These are phyloP conservation scores for Rhinopomastus cyanomelas DNA, from an alignment of 2,113 vertebrate species.

Conservation along the genomic window DNA sequence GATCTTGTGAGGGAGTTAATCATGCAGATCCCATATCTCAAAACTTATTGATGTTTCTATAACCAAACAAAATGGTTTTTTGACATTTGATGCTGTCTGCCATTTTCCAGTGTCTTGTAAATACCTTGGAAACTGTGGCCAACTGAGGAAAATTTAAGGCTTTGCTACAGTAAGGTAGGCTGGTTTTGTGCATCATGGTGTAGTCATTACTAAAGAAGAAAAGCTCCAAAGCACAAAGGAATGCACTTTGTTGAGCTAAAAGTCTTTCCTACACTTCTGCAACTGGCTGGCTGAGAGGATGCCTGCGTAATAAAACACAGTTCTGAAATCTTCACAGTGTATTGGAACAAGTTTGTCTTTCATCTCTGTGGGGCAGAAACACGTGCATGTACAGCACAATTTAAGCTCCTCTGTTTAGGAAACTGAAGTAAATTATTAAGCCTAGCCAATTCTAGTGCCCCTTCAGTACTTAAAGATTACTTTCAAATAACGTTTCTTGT, in stretches of 20 bases:
- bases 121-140: not conserved
- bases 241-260: not conserved
- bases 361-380: not conserved
- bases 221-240: not conserved
- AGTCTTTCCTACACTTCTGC: not conserved
- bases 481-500: not conserved
- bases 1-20: not conserved
- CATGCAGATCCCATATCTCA: not conserved
- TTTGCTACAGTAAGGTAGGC: not conserved
- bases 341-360: not conserved
- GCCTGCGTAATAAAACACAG: not conserved
- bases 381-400: not conserved
- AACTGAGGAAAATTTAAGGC: not conserved
- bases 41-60: not conserved
- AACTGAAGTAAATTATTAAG: not conserved
- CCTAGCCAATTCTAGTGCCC: not conserved
- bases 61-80: not conserved
- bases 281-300: not conserved
- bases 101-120: not conserved
- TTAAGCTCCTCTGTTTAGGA: not conserved
- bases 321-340: not conserved
- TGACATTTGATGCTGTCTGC: not conserved
- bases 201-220: not conserved
- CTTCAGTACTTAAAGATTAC: not conserved
- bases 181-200: not conserved